Conservation (phyloP, 2,888 invertebrate species). For the Nomada flava region DNA sequence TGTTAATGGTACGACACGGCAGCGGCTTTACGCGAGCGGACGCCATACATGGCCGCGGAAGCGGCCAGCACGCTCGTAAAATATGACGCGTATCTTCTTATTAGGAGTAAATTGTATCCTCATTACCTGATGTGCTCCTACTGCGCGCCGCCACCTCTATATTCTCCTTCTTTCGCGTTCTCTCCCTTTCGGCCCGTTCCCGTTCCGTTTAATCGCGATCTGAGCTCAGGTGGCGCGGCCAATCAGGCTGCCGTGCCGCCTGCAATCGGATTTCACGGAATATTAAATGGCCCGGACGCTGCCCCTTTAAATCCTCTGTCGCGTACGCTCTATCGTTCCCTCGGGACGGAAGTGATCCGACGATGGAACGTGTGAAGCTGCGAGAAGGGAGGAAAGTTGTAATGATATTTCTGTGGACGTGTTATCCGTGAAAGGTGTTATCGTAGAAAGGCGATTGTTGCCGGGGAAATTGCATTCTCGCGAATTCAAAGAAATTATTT, state of each 20-base stretch:
- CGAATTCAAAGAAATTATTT: constrained; percentile 8
- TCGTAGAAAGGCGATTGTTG: not conserved
- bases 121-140: constrained; percentile 71
- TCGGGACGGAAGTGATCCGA: not conserved
- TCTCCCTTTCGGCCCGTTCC: constrained; percentile 20
- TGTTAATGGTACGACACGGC: constrained; percentile 56
- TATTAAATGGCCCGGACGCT: constrained; percentile 25
- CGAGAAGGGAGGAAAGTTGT: not conserved
- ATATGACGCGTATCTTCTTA: constrained; percentile 82
- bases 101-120: constrained; percentile 82
- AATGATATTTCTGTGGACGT: not conserved
- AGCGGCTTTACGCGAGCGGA: constrained; percentile 62
- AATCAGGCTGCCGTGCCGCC: constrained; percentile 32
- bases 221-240: constrained; percentile 9
- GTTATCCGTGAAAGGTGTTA: not conserved
- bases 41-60: constrained; percentile 73
- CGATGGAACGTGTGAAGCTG: not conserved
- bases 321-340: not conserved
- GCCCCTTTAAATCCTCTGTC: not conserved
- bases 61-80: constrained; percentile 77
- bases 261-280: constrained; percentile 27
- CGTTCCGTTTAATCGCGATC: constrained; percentile 51
- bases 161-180: not conserved
- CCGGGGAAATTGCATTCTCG: constrained; percentile 5
- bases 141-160: constrained; percentile 18